Base-by-base conservation (phyloP, 2,797 vertebrate species). In the Melanotaenia boesemani region DNA sequence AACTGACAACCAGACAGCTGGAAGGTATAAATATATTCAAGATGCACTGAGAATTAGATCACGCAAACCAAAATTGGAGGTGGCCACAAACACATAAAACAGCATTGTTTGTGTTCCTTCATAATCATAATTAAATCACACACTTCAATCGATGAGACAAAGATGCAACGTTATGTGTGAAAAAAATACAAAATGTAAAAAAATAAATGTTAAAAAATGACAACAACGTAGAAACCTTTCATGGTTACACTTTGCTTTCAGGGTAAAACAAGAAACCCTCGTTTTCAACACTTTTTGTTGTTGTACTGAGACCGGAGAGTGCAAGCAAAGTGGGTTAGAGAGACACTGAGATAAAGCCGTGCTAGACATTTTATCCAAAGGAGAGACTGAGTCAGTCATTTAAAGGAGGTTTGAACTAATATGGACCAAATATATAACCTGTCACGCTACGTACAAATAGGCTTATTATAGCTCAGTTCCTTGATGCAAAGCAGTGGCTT, bases 1-100 rank as follows among this genome's bases (percentile, higher is more conserved):
- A 18, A 59, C 67, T 74, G 65, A 70, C 65, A 74, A 69, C 48
- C 9, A 0, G 41, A 34, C 62, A 32, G 56, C 63, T 71, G 68
- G 60, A 79, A 82, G 67, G 63, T 64, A 76, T 59, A 65, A 83
- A 78, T 70, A 64, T 64, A 44, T 63, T 67, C 48, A 75, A 68
- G 59, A 65, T 50, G 74, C 57, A 59, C 52, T 0, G 24, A 62
- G 52, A 67, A 64, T 52, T 67, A n/a, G 20, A 48, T 67, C 77
- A 61, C 41, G 58, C 58, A 59, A 37, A 63, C 18, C 57, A 59
- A 59, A 64, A 56, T 56, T 68, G 24, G 48, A 67, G 39, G 20
- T 26, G 36, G 55, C 61, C 58, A 56, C 54, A 15, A 56, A 34
- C 71, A 54, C 56, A 66, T 55, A 58, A 32, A 24, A 54, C 39